These are phyloP conservation scores for Steatocranus sp. DNA, from an alignment of 2,797 vertebrate genomes.

Conservation along the genomic window DNA sequence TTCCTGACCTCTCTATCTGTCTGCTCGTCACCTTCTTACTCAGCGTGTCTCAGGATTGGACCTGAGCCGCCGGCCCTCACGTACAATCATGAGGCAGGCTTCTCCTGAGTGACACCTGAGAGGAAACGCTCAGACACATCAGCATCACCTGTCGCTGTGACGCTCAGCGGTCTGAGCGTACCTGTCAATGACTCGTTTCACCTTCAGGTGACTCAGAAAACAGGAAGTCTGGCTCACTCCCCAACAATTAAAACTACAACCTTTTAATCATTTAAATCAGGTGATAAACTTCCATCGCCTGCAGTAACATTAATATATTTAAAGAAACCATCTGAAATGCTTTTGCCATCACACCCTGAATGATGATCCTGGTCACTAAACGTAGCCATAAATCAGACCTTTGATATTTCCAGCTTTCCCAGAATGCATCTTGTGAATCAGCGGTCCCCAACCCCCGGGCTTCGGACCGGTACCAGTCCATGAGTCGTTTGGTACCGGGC, in stretches of 20 bases:
- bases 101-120: slow-evolving; percentile 51
- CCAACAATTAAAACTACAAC: neutral
- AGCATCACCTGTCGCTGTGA: slow-evolving; percentile 48
- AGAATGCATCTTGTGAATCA: neutral
- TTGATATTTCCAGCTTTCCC: neutral
- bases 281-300: neutral
- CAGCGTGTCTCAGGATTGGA: slow-evolving; percentile 59
- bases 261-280: neutral
- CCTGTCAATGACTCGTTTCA: neutral
- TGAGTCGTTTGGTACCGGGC: too few species aligned
- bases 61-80: slow-evolving; percentile 55
- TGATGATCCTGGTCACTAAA: neutral
- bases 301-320: neutral
- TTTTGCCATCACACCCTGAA: neutral
- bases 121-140: slow-evolving; percentile 43
- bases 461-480: too few species aligned
- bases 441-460: too few species aligned
- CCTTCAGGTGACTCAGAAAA: neutral
- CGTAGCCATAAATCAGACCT: neutral
- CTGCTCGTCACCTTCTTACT: slow-evolving; percentile 65
- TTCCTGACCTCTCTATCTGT: slow-evolving; percentile 52
- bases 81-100: slow-evolving; percentile 45
- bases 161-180: neutral
- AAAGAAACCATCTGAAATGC: neutral
- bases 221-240: neutral